Evolutionary conservation across 2,888 invertebrate genomes (phyloP), one percentile per base, ranked within the genome.

Genomic region (Hydropsyche betteni): DNA sequence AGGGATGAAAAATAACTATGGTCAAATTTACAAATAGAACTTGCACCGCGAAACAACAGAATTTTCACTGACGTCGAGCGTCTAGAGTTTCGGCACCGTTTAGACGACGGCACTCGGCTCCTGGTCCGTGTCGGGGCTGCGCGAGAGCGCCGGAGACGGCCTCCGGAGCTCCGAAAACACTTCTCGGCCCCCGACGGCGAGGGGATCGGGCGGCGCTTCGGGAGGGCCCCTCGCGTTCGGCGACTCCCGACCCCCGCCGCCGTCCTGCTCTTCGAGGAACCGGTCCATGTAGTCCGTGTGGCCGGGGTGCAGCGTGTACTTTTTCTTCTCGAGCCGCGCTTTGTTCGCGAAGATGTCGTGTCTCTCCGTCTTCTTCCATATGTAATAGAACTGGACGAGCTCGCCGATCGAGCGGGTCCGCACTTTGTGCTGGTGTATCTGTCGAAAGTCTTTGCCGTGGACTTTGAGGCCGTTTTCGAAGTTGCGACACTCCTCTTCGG

Each of bases 311-410:
- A 97, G 85, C 5, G 93, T 92, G 83, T 96, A 97, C 83, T 97
- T 96, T 84, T 96, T 95, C 86, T 97, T 97, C 82, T 97, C 97
- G 80, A 96, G 84, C 70, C 96, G 89, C 8, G 94, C 93, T 85
- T 95, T 95, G 83, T 95, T 94, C 0, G 96, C 96, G 83, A 92
- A 93, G 81, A 92, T 93, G 85, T 99, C 99, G 84, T 98, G 97
- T 16, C 99, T 89, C 83, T 98, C 98, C 36, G 98, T 98, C 86
- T 99, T 99, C 86, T 99, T 99, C 99, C 99, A 99, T 74, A 98
- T 89, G 82, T 95, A 95, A 85, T 95, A 95, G 87, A 99, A 99
- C 83, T 98, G 97, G 12, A 99, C 97, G 78, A 99, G 87, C 85
- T 99, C 99, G 50, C 98, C 96, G 61, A 99, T 97, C 7, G 97